Percentiles rank a stretch among this genome's conserved stretches.
Evolutionary conservation across 2,888 invertebrate genomes (phyloP).

Genomic region (Ommatoiulus sabulosus): DNA sequence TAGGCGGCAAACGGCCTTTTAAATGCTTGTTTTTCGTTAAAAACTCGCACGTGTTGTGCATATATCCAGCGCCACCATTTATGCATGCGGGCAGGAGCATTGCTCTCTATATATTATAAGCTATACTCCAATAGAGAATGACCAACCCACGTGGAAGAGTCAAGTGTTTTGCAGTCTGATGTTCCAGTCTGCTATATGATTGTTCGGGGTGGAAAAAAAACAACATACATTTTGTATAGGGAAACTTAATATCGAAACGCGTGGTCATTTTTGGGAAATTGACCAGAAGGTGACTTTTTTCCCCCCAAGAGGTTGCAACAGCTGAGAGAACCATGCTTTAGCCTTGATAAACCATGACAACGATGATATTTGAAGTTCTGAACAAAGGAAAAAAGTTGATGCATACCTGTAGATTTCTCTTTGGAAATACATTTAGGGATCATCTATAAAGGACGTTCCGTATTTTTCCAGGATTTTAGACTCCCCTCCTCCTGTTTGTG

Average conservation of each 20-base stretch:
- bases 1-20: constrained; percentile 54
- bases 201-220: background rate
- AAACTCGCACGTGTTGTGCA: constrained; percentile 43
- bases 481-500: no score
- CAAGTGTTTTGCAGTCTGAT: background rate
- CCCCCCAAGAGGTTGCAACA: no score
- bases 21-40: constrained; percentile 55
- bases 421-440: no score
- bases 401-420: no score
- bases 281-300: no score
- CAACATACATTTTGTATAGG: background rate
- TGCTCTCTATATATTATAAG: constrained; percentile 35
- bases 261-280: no score
- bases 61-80: constrained; percentile 40
- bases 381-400: no score
- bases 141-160: background rate
- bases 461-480: no score
- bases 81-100: constrained; percentile 22
- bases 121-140: background rate
- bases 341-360: no score
- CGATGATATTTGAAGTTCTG: no score
- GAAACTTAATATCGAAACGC: background rate
- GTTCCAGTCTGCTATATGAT: background rate
- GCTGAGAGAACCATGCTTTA: no score
- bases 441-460: no score